Evolutionary conservation across 2,888 invertebrate species (phyloP).

Genomic region (Drosophila anomalata): DNA sequence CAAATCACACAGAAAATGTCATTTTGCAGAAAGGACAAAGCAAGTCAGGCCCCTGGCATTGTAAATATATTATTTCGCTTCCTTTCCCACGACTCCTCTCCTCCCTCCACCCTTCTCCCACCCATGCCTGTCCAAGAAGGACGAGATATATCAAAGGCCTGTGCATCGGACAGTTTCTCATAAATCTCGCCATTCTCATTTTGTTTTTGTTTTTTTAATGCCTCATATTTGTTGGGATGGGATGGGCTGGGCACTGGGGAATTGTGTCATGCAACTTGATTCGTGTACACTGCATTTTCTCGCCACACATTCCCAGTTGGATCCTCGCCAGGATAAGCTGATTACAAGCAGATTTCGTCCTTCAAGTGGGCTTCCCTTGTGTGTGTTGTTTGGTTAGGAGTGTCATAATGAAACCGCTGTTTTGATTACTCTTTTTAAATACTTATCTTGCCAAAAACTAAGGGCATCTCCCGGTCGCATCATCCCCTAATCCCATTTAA

Average conservation of each 20-base stretch:
- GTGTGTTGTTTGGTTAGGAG: no score
- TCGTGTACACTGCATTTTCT: slow-evolving; percentile 12
- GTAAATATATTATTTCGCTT: slow-evolving; percentile 46
- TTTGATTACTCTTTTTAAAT: background rate
- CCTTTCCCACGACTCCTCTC: slow-evolving; percentile 20
- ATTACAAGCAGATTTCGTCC: slow-evolving; percentile 14
- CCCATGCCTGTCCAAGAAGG: slow-evolving; percentile 1
- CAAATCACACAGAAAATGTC: slow-evolving; percentile 76
- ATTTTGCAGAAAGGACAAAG: slow-evolving; percentile 68
- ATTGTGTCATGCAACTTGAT: slow-evolving; percentile 9
- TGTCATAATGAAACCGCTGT: slow-evolving; percentile 16
- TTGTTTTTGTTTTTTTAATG: slow-evolving; percentile 10
- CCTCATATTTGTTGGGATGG: slow-evolving; percentile 1
- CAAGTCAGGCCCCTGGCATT: slow-evolving; percentile 61
- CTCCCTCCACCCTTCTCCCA: background rate
- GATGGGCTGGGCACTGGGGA: slow-evolving; percentile 9
- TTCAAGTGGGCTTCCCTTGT: slow-evolving; percentile 3
- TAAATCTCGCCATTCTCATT: slow-evolving; percentile 50
- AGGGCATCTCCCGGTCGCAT: slow-evolving; percentile 31
- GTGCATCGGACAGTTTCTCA: slow-evolving; percentile 59
- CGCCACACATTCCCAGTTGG: slow-evolving; percentile 9
- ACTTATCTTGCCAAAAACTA: background rate
- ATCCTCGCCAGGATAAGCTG: slow-evolving; percentile 2
- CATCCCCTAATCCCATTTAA: slow-evolving; percentile 33
- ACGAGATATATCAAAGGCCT: slow-evolving; percentile 61